Evolutionary conservation across 2,888 invertebrate genomes (phyloP), one percentile per base, ranked within the genome.

Genomic region (Eristalinus aeneus): DNA sequence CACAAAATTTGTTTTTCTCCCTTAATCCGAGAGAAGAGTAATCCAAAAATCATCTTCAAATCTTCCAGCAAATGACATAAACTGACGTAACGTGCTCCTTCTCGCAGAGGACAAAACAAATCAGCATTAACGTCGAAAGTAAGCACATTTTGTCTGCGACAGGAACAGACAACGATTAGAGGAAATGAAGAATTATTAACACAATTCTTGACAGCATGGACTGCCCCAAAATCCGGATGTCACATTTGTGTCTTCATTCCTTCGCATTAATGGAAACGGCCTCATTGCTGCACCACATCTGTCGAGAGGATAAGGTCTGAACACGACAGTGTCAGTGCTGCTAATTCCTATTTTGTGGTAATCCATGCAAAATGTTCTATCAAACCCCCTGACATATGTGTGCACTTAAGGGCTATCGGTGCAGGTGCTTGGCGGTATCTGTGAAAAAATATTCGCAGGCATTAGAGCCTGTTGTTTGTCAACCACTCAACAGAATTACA

Each of bases 101-200:
- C 10, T 12, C 32, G 10, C 16, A 10, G n/a, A n/a, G 68, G 31
- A 56, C n/a, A 58, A 27, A 36, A 2, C 34, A 34, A 36, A 58
- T 58, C 69, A 32, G 12, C 22, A 10, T 10, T 9, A 6, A 54
- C 36, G 23, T 58, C 23, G 27, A 36, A 60, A 58, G 46, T 53
- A 63, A 46, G 61, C 12, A 32, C 61, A 32, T 61, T 31, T 22
- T 20, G 16, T 46, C 53, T 61, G 31, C 46, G 22, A 72, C 72
- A 46, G 39, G 61, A 53, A 63, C 20, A n/a, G 61, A 61, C 61
- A 31, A 46, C 22, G 61, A 31, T 72, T 39, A 71, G 12, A 12
- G 39, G 36, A 72, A 61, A 53, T 53, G 61, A 63, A 63, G 61
- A 72, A 72, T 72, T 72, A 72, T 72, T 72, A 72, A 53, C 53